Evolutionary conservation across 2,797 vertebrate species (phyloP).

Genomic region (Megaceryle alcyon): DNA sequence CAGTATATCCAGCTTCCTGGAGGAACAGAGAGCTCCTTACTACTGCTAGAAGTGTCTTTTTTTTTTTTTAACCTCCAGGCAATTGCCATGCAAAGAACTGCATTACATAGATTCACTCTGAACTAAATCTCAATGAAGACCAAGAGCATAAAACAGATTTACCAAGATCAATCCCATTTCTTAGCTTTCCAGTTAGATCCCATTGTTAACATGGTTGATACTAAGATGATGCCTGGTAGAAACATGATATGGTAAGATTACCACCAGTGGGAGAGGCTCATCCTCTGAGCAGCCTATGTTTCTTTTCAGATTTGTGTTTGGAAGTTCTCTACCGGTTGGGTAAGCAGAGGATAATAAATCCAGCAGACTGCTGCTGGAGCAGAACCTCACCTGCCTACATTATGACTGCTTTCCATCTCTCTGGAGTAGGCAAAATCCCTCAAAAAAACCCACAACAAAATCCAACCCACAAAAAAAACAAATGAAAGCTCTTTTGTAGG

Average conservation of each 20-base stretch:
- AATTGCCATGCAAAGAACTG: not conserved
- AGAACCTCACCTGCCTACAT: not conserved
- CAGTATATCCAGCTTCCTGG: not conserved
- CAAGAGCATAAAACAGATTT: not conserved
- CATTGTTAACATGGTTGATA: not conserved
- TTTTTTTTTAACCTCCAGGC: not conserved
- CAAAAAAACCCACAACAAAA: not conserved
- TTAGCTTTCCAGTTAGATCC: not conserved
- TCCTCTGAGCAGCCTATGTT: not conserved
- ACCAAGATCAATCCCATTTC: not conserved
- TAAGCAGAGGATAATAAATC: not conserved
- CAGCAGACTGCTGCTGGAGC: not conserved
- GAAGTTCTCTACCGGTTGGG: not conserved
- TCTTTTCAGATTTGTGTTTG: not conserved
- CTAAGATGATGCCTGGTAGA: not conserved
- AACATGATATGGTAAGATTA: not conserved
- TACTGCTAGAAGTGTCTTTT: not conserved
- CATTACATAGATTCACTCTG: not conserved
- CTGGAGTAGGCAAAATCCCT: not conserved
- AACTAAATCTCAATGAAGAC: not conserved
- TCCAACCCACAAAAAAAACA: not conserved
- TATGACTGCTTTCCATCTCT: not conserved
- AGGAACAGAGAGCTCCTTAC: not conserved
- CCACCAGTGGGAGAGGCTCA: not conserved
- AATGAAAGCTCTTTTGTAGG: not conserved